A percentile compares a stretch with the other conserved stretches of the same genome.
Evolutionary conservation across 2,113 vertebrate species (phyloP).

Genomic region (Pterocles orientalis): DNA sequence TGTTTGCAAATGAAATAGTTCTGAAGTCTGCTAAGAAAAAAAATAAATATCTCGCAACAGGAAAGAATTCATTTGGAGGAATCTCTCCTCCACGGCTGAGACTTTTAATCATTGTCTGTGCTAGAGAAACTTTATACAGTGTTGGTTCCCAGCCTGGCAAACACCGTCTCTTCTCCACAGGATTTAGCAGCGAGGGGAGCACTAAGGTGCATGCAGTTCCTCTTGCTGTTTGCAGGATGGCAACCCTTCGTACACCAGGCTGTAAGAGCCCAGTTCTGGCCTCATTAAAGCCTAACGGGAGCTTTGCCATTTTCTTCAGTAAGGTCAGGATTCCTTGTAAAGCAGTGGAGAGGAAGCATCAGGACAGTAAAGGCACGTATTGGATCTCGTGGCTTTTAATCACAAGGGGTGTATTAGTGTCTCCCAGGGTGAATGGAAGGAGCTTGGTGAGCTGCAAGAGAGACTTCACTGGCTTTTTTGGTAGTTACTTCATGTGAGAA

Average conservation of each 20-base stretch:
- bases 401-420: background rate
- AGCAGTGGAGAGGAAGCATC: background rate
- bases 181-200: background rate
- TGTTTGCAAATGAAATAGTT: conserved; percentile 51
- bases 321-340: background rate
- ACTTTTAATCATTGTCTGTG: background rate
- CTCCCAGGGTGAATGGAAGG: background rate
- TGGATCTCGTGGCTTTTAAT: background rate
- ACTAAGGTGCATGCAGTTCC: background rate
- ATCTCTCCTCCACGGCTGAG: background rate
- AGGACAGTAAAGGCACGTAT: background rate
- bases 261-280: background rate
- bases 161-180: background rate
- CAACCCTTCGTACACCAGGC: background rate
- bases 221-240: background rate
- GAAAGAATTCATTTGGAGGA: conserved; percentile 48
- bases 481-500: background rate
- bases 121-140: background rate
- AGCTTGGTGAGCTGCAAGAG: background rate
- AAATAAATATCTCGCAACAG: conserved; percentile 20
- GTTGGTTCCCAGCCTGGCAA: background rate
- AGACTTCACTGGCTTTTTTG: background rate
- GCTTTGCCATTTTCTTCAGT: background rate
- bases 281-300: background rate
- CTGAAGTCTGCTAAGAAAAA: conserved; percentile 37